Conservation (phyloP, 2,888 invertebrate species). For the Oconnorella tubifera region DNA sequence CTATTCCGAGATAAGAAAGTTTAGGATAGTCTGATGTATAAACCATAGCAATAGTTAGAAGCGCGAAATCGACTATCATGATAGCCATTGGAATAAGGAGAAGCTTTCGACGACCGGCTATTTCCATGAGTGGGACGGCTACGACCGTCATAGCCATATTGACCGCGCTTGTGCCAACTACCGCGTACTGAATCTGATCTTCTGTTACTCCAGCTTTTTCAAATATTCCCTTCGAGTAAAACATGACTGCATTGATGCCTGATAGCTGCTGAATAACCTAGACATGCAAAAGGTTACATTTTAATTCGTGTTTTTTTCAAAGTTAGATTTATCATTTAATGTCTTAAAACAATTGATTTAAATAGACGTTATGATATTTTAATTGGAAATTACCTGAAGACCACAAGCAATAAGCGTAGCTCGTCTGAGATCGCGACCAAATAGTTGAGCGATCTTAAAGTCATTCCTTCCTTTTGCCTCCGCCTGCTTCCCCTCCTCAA, state of each 20-base stretch:
- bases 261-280: constrained; percentile 95
- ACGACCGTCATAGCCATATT: constrained; percentile 95
- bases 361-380: no score
- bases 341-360: no score
- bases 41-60: constrained; percentile 63
- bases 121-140: constrained; percentile 80
- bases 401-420: not conserved
- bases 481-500: constrained; percentile 56
- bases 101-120: constrained; percentile 85
- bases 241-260: constrained; percentile 97
- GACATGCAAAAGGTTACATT: no score
- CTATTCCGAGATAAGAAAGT: constrained; percentile 58
- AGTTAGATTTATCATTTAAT: no score
- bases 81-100: constrained; percentile 76
- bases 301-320: no score
- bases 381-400: constrained; percentile 3
- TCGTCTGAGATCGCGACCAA: not conserved
- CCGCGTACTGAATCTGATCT: constrained; percentile 79
- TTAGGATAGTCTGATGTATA: constrained; percentile 10
- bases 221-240: constrained; percentile 90
- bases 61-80: constrained; percentile 71
- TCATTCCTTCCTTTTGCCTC: constrained; percentile 1
- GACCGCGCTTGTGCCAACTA: constrained; percentile 88
- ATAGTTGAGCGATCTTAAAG: not conserved
- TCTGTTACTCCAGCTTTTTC: constrained; percentile 77